phyloP scores from a whole-genome alignment of 1,140 invertebrate species.

The Lycorma delicatula region DNA sequence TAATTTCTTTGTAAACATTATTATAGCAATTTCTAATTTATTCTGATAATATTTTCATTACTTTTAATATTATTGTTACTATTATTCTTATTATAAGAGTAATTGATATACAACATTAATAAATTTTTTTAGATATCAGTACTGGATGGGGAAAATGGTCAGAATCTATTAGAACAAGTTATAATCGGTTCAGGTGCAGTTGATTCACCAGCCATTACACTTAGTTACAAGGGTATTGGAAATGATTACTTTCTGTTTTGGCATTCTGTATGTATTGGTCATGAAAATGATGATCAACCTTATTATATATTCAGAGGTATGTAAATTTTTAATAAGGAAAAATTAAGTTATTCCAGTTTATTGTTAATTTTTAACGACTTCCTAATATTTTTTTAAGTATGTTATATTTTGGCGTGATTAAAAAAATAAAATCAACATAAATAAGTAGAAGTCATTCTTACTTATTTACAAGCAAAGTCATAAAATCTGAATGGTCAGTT shows the following conservation, averaged over 20 bases:
- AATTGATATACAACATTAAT: no score
- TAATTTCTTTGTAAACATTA: no score
- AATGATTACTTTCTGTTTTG: constrained; percentile 70
- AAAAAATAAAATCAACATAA: no score
- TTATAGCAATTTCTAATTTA: no score
- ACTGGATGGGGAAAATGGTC: constrained; percentile 57
- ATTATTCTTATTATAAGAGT: no score
- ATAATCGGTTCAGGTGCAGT: constrained; percentile 58
- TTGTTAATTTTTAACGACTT: constrained; percentile 19
- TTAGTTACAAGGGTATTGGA: constrained; percentile 53
- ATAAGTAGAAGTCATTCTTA: no score
- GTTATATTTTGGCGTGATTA: no score
- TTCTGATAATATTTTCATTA: no score
- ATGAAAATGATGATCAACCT: constrained; percentile 39
- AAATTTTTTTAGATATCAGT: constrained; percentile 47
- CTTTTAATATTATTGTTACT: no score
- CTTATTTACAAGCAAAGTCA: no score
- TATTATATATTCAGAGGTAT: constrained; percentile 40
- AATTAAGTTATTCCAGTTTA: neutral
- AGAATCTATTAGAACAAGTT: constrained; percentile 50
- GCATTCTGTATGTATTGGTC: constrained; percentile 53
- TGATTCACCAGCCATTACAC: constrained; percentile 54
- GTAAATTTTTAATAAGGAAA: neutral
- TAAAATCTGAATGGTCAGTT: no score
- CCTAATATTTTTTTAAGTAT: no score